Percentiles rank a stretch among this genome's conserved stretches.
Conservation (phyloP, 2,113 vertebrate genomes). For the Prunella fulvescens region DNA sequence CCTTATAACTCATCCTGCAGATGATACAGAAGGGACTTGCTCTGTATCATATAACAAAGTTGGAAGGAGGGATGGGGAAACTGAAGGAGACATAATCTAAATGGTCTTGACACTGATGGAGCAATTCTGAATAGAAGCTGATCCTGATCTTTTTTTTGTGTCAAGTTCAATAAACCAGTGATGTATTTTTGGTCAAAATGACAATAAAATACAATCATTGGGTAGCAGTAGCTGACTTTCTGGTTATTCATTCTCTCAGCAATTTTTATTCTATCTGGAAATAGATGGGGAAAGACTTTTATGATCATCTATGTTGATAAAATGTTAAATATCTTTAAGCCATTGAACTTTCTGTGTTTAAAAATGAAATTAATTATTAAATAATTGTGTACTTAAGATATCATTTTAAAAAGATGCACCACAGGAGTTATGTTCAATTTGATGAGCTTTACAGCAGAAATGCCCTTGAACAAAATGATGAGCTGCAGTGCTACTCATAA, state of each 20-base stretch:
- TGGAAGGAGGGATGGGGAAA: neutral
- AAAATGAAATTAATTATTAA: neutral
- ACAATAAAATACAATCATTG: neutral
- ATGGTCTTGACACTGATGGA: conserved; percentile 11
- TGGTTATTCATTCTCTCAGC: neutral
- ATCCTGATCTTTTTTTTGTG: neutral
- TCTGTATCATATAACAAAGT: neutral
- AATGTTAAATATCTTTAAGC: neutral
- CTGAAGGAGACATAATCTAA: neutral
- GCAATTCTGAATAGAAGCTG: neutral
- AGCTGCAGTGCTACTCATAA: fast-evolving
- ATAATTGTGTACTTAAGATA: neutral
- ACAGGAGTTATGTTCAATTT: neutral
- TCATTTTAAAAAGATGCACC: neutral
- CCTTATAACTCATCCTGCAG: neutral
- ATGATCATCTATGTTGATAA: neutral
- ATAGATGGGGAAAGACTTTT: neutral
- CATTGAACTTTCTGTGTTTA: neutral
- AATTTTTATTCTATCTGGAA: neutral
- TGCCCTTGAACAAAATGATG: neutral
- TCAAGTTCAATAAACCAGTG: neutral
- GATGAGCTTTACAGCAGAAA: neutral
- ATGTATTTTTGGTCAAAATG: neutral
- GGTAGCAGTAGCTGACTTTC: neutral
- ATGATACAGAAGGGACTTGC: neutral